Conservation (phyloP, 2,888 invertebrate genomes). For the Trichogramma dendrolimi region DNA sequence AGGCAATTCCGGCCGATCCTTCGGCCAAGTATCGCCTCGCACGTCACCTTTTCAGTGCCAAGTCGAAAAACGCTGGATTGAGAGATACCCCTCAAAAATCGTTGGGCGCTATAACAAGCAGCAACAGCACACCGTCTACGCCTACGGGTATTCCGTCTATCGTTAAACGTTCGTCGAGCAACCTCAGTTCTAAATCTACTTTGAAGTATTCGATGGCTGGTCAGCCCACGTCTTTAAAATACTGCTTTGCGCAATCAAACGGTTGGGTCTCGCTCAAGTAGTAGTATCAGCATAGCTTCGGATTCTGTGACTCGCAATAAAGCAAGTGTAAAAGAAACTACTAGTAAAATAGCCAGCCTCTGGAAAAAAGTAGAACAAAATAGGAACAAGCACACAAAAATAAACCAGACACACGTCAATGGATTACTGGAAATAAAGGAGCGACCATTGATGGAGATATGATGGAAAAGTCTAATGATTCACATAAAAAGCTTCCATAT, state of each 20-base stretch:
- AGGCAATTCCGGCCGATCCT: neutral
- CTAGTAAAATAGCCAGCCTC: conserved; percentile 74
- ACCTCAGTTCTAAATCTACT: conserved; percentile 18
- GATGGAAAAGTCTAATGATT: neutral
- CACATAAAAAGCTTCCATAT: neutral
- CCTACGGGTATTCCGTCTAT: conserved; percentile 31
- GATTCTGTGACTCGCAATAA: conserved; percentile 31
- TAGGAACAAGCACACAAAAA: conserved; percentile 58
- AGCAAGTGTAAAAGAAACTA: conserved; percentile 58
- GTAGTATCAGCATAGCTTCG: conserved; percentile 57
- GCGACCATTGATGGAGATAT: neutral
- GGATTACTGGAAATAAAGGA: conserved; percentile 42
- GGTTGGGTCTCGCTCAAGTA: conserved; percentile 53
- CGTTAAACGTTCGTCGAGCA: conserved; percentile 30
- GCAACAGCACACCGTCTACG: conserved; percentile 13
- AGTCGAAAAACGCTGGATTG: neutral
- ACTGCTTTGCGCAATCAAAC: conserved; percentile 30
- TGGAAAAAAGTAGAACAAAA: conserved; percentile 76
- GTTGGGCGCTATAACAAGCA: no score
- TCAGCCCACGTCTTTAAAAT: conserved; percentile 33
- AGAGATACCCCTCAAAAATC: no score
- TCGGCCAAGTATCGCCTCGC: neutral
- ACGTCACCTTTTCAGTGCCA: neutral
- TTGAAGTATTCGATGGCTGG: conserved; percentile 29
- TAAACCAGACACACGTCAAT: conserved; percentile 61